These are phyloP conservation scores for Drosophila dunni DNA, from an alignment of 1,140 invertebrate species.

Conservation along the genomic window DNA sequence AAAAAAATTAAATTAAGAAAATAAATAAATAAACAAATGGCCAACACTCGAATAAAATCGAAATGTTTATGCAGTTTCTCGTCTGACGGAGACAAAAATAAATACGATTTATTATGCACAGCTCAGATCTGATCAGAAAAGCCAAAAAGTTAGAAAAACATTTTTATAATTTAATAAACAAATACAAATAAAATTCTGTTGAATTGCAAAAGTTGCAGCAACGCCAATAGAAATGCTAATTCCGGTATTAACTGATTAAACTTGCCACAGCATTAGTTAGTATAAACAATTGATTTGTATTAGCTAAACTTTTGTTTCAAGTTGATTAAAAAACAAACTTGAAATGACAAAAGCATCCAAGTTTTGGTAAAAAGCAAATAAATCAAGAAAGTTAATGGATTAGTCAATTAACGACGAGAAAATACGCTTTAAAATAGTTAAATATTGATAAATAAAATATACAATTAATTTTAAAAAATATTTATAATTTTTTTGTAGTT, in stretches of 20 bases:
- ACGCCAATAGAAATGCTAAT: conserved; percentile 1
- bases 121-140: neutral
- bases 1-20: conserved; percentile 19
- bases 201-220: conserved; percentile 4
- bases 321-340: neutral
- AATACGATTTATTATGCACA: conserved; percentile 58
- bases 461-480: no score
- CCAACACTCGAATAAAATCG: conserved; percentile 55
- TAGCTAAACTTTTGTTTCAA: neutral
- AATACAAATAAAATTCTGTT: neutral
- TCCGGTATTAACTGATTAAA: neutral
- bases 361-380: neutral
- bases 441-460: neutral
- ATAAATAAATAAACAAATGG: conserved; percentile 27
- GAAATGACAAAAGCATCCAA: neutral
- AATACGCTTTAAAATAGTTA: neutral
- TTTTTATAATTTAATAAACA: conserved; percentile 15
- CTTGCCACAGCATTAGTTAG: neutral
- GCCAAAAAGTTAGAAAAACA: conserved; percentile 38
- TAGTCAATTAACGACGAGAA: neutral
- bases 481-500: no score
- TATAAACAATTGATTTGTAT: conserved; percentile 8
- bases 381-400: neutral
- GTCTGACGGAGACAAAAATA: conserved; percentile 55
- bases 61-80: conserved; percentile 67